Percentiles rank a stretch among this genome's conserved stretches.
Evolutionary conservation across 2,113 vertebrate genomes (phyloP).

Genomic region (Amazona guildingii): DNA sequence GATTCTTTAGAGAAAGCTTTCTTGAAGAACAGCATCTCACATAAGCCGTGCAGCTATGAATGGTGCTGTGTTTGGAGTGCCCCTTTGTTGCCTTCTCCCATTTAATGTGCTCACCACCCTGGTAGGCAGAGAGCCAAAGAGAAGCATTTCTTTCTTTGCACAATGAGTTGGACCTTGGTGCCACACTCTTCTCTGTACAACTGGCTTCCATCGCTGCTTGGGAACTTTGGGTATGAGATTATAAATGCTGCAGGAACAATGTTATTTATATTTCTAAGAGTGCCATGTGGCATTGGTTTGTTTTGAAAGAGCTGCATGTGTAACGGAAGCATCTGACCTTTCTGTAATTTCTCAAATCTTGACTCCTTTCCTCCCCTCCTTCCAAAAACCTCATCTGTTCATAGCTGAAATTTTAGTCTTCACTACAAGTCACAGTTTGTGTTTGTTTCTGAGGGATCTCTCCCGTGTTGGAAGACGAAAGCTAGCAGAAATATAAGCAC

Average conservation of each 20-base stretch:
- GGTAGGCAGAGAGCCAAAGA: neutral
- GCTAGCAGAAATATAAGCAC: neutral
- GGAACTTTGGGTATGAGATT: neutral
- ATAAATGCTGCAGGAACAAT: neutral
- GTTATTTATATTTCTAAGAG: neutral
- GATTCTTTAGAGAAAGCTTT: neutral
- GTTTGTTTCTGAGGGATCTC: slow-evolving; percentile 20
- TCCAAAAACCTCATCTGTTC: neutral
- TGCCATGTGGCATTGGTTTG: neutral
- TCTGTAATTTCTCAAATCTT: neutral
- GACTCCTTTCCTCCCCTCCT: neutral
- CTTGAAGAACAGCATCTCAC: neutral
- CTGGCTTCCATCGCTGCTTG: neutral
- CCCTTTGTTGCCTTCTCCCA: neutral
- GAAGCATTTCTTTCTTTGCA: neutral
- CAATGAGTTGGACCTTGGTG: neutral
- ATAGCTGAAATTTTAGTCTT: neutral
- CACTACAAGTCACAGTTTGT: neutral
- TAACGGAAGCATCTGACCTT: neutral
- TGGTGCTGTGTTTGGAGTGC: neutral
- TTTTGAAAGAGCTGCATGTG: neutral
- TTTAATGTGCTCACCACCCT: neutral
- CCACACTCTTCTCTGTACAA: neutral
- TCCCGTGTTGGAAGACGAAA: neutral
- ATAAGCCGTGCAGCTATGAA: neutral